These are phyloP conservation scores for Aplysina aerophoba DNA, from an alignment of 37 sponge, comb jelly and placozoan genomes.

Conservation along the genomic window DNA sequence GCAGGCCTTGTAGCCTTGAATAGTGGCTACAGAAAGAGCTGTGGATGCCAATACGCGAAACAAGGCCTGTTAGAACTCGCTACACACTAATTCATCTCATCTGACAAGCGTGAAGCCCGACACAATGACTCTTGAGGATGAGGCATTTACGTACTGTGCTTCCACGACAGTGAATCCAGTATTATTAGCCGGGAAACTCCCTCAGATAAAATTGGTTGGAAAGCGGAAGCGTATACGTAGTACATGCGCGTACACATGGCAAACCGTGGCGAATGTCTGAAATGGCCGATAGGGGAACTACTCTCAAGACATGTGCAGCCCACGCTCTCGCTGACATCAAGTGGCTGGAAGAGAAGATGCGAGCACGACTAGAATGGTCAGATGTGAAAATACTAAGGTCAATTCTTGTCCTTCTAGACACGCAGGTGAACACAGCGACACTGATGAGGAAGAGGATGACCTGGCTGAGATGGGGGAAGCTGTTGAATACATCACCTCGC, in stretches of 20 bases:
- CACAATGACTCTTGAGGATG: too few relatives aligned
- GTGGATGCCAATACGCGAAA: too few relatives aligned
- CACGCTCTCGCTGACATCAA: slow-evolving; percentile 36
- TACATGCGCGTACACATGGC: too few relatives aligned
- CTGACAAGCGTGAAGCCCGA: too few relatives aligned
- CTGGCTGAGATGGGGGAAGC: slow-evolving; percentile 45
- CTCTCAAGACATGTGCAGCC: too few relatives aligned
- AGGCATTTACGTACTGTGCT: too few relatives aligned
- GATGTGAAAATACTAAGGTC: slow-evolving; percentile 48
- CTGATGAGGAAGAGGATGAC: slow-evolving; percentile 22
- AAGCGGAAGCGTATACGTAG: too few relatives aligned
- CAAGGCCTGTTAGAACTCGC: too few relatives aligned
- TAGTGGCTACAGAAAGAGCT: too few relatives aligned
- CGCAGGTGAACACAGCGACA: slow-evolving; percentile 7
- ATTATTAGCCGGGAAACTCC: background rate
- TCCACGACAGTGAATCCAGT: too few relatives aligned
- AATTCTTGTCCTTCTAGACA: slow-evolving; percentile 52
- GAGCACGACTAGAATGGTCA: slow-evolving; percentile 57
- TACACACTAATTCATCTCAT: too few relatives aligned
- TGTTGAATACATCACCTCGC: slow-evolving; percentile 43
- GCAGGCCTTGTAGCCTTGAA: background rate
- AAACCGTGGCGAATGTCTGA: background rate
- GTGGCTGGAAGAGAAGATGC: slow-evolving; percentile 41
- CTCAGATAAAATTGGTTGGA: too few relatives aligned
- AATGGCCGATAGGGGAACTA: background rate